A percentile compares a stretch with the other conserved stretches of the same genome.
Conservation (phyloP, 2,797 vertebrate species). For the Sebastolobus alascanus region DNA sequence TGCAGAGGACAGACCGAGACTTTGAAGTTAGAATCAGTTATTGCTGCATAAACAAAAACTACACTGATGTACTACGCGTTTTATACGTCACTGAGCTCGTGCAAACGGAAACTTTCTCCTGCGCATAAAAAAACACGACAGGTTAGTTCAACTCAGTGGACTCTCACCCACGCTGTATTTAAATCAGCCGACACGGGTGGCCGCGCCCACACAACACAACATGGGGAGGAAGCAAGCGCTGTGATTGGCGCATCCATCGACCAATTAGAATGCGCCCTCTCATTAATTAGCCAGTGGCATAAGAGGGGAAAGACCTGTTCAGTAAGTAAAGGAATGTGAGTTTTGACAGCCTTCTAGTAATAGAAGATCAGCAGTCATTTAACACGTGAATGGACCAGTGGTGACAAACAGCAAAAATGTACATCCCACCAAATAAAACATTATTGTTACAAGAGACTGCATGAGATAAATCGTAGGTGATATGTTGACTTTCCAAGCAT, state of each 20-base stretch:
- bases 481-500: not conserved
- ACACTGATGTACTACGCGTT: not conserved
- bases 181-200: not conserved
- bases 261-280: conserved; percentile 39
- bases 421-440: not conserved
- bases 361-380: not conserved
- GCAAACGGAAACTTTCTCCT: not conserved
- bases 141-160: too few relatives aligned
- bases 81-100: not conserved
- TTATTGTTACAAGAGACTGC: not conserved
- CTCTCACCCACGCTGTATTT: not conserved
- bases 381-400: not conserved
- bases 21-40: not conserved
- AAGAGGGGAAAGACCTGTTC: not conserved
- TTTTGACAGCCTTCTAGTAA: not conserved
- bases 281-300: not conserved
- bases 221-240: not conserved
- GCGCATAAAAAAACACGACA: too few relatives aligned
- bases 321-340: not conserved
- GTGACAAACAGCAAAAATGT: not conserved
- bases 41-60: accelerated
- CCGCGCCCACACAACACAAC: not conserved
- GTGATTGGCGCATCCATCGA: conserved; percentile 16
- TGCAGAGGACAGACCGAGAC: not conserved
- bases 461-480: not conserved